These are phyloP conservation scores for Dendrolimus punctatus DNA, from an alignment of 1,140 invertebrate species.

Conservation along the genomic window DNA sequence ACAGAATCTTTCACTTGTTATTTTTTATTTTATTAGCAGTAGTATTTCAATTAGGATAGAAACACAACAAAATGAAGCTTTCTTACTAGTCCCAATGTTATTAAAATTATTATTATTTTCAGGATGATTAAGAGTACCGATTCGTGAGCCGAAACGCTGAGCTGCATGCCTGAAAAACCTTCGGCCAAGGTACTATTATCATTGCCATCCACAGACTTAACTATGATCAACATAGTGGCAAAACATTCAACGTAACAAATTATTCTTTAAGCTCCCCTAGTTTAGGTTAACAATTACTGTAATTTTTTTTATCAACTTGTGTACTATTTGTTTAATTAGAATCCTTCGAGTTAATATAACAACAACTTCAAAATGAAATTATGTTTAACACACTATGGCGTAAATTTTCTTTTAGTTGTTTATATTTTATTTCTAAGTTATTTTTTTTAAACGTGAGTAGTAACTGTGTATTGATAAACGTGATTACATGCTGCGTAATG, in stretches of 20 bases:
- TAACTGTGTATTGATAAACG: slow-evolving; percentile 3
- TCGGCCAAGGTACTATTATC: slow-evolving; percentile 60
- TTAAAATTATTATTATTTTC: slow-evolving; percentile 15
- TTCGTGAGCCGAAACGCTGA: slow-evolving; percentile 44
- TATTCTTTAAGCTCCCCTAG: slow-evolving; percentile 44
- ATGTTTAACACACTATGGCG: neutral
- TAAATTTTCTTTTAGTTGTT: slow-evolving; percentile 1
- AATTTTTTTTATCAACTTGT: slow-evolving; percentile 13
- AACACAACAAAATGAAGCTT: too few relatives aligned
- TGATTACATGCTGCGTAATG: too few relatives aligned
- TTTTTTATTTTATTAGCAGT: too few relatives aligned
- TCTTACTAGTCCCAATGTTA: neutral
- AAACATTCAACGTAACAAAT: slow-evolving; percentile 52
- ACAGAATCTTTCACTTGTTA: too few relatives aligned
- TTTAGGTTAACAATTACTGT: slow-evolving; percentile 20
- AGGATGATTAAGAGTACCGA: slow-evolving; percentile 44
- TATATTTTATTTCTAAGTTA: slow-evolving; percentile 6
- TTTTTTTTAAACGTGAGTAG: neutral
- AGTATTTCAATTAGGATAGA: too few relatives aligned
- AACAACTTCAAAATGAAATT: neutral
- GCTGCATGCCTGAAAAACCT: slow-evolving; percentile 38
- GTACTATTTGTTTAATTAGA: slow-evolving; percentile 4
- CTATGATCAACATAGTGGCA: slow-evolving; percentile 62
- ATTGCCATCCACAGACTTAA: slow-evolving; percentile 51
- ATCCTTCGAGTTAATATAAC: too few relatives aligned